These are phyloP conservation scores for Saturnia pavonia DNA, from an alignment of 2,888 invertebrate species.

Conservation along the genomic window DNA sequence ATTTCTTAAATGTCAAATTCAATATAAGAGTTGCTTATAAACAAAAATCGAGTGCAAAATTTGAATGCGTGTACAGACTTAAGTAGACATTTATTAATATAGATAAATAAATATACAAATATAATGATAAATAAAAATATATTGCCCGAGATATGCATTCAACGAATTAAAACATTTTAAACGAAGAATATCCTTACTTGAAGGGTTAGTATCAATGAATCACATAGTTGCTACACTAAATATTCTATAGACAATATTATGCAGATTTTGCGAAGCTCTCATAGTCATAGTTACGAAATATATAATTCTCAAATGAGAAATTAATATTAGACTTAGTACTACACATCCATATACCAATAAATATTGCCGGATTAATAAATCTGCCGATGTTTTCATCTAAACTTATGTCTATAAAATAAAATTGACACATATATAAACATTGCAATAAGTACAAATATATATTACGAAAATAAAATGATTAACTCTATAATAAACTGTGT, in stretches of 20 bases:
- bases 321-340: slow-evolving; percentile 64
- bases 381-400: background rate
- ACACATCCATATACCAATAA: slow-evolving; percentile 59
- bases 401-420: background rate
- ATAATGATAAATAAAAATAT: no score
- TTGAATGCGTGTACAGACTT: no score
- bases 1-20: no score
- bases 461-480: no score
- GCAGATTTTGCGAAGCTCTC: slow-evolving; percentile 85
- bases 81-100: no score
- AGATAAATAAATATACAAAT: no score
- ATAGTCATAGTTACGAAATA: slow-evolving; percentile 83
- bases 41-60: no score
- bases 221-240: slow-evolving; percentile 85
- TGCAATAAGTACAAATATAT: background rate
- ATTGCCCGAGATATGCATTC: no score
- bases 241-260: slow-evolving; percentile 87
- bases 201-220: slow-evolving; percentile 91
- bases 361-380: background rate
- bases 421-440: background rate
- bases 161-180: background rate
- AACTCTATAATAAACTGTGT: no score
- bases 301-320: slow-evolving; percentile 78
- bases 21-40: no score
- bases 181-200: slow-evolving; percentile 76